Conservation (phyloP, 2,888 invertebrate genomes). For the Cinara cedri region DNA sequence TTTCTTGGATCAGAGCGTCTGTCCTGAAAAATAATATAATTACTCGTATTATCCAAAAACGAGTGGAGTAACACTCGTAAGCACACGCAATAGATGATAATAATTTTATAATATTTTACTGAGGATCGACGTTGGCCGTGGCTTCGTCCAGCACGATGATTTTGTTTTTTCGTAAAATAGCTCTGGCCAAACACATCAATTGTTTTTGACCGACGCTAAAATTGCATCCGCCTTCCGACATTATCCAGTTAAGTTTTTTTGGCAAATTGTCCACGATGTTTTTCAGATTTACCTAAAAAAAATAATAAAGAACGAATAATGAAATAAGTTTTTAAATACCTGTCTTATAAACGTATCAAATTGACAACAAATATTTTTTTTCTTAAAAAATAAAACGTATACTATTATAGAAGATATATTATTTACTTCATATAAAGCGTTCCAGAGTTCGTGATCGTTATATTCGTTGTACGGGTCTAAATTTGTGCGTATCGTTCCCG, state of each 20-base stretch:
- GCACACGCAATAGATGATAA: no score
- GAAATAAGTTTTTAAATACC: no score
- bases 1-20: constrained; percentile 82
- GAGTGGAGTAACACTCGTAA: no score
- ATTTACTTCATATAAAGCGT: constrained; percentile 79
- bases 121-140: constrained; percentile 90
- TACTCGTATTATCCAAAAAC: neutral
- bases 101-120: constrained; percentile 65
- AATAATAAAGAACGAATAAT: neutral
- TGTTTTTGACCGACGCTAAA: constrained; percentile 91
- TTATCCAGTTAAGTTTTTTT: constrained; percentile 72
- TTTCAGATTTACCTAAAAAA: constrained; percentile 74
- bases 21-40: constrained; percentile 66
- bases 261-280: constrained; percentile 68
- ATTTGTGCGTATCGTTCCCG: constrained; percentile 85
- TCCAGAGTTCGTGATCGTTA: constrained; percentile 80
- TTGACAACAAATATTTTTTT: no score
- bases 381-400: no score
- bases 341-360: no score
- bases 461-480: constrained; percentile 87
- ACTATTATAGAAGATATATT: no score
- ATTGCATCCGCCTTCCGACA: constrained; percentile 78
- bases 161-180: constrained; percentile 81
- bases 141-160: constrained; percentile 90
- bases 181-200: constrained; percentile 86